Evolutionary conservation across 2,888 invertebrate species (phyloP).

Genomic region (Epistrophe grossulariae): DNA sequence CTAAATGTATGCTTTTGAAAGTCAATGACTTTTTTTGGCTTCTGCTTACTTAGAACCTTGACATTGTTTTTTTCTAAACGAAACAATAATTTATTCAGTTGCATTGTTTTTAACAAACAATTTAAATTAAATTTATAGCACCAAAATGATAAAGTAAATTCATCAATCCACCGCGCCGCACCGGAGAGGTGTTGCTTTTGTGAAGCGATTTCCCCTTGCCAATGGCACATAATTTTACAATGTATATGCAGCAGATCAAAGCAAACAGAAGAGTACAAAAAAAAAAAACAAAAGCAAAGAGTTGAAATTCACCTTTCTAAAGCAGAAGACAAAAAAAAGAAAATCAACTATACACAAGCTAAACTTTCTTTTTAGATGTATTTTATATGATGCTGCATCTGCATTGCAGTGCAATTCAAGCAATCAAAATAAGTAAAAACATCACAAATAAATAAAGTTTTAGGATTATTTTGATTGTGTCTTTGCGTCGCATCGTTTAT

Average conservation of each 20-base stretch:
- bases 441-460: conserved; percentile 1
- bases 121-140: background rate
- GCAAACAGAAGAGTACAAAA: background rate
- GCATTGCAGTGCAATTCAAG: conserved; percentile 16
- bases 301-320: conserved; percentile 75
- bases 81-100: too few species aligned
- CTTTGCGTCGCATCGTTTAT: background rate
- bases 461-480: conserved; percentile 1
- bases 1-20: too few species aligned
- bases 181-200: background rate
- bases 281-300: conserved; percentile 36
- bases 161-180: background rate
- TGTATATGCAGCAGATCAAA: conserved; percentile 32
- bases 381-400: conserved; percentile 14
- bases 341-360: conserved; percentile 55
- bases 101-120: background rate
- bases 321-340: conserved; percentile 52
- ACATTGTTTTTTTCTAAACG: too few species aligned
- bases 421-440: conserved; percentile 40
- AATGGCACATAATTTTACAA: conserved; percentile 37
- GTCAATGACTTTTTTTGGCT: too few species aligned
- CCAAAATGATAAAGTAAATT: background rate
- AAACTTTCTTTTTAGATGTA: conserved; percentile 66
- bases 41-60: too few species aligned
- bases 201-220: conserved; percentile 56